Evolutionary conservation across 2,888 invertebrate species (phyloP), one percentile per base, ranked within the genome.

Genomic region (Drosophila hamatofila): DNA sequence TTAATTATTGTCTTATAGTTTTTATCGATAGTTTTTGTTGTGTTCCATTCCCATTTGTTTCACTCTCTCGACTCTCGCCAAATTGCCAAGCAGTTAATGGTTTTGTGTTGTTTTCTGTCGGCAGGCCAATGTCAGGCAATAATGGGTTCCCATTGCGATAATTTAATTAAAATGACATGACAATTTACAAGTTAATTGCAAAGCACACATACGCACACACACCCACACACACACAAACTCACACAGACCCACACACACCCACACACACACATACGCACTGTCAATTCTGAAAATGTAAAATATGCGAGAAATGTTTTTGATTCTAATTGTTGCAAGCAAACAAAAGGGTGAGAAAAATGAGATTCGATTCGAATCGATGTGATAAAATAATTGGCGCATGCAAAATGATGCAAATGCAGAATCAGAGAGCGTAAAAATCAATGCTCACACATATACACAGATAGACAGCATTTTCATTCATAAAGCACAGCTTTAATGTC

Each of bases 101-200:
- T 25, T 49, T 41, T 33, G 5, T 33, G 18, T 14, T 23, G 33
- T 56, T 58, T 35, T 25, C 8, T 11, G 41, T n/a, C 18, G 16
- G 39, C 41, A 48, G 14, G 27, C 37, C 59, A 74, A 69, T 64
- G 64, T 18, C 57, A 54, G 41, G 11, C 11, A 18, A 27, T 60
- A 68, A 51, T 56, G 44, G 23, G 49, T 56, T 42, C 16, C 25
- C 57, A 57, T 49, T 46, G 67, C 59, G 63, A 66, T 82, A 79
- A 83, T 78, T 81, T 66, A 84, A 83, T 82, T 84, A 81, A 78
- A 66, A 67, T 78, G 61, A 79, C 84, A 78, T 52, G 70, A 73
- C 71, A 61, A 65, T 75, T 78, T 75, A 70, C 72, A 72, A 75
- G 55, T 66, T 83, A 74, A 76, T 81, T 83, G 63, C 68, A 61